These are phyloP conservation scores for Camptogramma bilineatum DNA, from an alignment of 2,888 invertebrate species.

Conservation along the genomic window DNA sequence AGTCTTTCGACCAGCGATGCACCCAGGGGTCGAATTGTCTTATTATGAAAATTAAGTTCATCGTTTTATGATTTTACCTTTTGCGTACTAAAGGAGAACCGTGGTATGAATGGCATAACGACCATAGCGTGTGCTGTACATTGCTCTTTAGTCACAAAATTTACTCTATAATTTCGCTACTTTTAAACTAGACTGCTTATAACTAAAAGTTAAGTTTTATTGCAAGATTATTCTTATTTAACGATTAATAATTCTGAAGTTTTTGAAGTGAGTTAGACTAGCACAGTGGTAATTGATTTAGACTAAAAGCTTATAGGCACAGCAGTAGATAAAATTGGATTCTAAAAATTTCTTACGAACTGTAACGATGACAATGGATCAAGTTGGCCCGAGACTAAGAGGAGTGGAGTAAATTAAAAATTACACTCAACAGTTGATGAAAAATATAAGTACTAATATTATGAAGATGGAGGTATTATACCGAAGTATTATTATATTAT, in stretches of 20 bases:
- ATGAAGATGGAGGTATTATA: too few species aligned
- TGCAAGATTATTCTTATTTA: background rate
- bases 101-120: conserved; percentile 20
- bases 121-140: conserved; percentile 31
- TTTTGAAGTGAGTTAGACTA: background rate
- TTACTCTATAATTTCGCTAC: conserved; percentile 23
- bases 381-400: too few species aligned
- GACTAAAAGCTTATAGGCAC: too few species aligned
- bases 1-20: conserved; percentile 60
- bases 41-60: conserved; percentile 65
- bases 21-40: conserved; percentile 65
- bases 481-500: too few species aligned
- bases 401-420: too few species aligned
- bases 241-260: background rate
- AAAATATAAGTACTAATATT: too few species aligned
- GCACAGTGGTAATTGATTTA: too few species aligned
- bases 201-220: conserved; percentile 27
- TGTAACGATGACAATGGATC: too few species aligned
- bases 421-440: too few species aligned
- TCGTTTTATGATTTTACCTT: conserved; percentile 53
- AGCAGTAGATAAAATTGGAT: too few species aligned
- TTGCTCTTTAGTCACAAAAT: conserved; percentile 24
- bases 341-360: too few species aligned
- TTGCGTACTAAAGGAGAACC: conserved; percentile 34
- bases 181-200: conserved; percentile 13